Evolutionary conservation across 1,140 invertebrate species (phyloP).

Genomic region (Eriosoma lanigerum): DNA sequence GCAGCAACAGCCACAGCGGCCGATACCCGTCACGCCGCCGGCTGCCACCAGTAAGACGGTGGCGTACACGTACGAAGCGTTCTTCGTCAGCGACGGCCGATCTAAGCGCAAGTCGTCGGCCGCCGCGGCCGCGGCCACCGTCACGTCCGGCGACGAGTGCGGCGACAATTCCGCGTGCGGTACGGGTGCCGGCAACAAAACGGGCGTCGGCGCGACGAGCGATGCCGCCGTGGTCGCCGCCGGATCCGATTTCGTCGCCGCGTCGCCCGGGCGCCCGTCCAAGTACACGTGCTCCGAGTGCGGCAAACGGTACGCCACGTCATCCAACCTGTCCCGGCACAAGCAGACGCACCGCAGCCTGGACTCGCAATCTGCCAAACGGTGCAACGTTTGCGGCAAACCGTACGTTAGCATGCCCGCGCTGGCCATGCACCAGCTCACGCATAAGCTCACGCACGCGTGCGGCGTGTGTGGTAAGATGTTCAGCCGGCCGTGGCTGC

Average conservation of each 20-base stretch:
- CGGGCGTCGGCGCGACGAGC: not conserved
- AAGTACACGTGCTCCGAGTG: slow-evolving; percentile 92
- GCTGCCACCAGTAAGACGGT: slow-evolving; percentile 72
- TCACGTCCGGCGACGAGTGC: slow-evolving; percentile 14
- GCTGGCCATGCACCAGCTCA: slow-evolving; percentile 94
- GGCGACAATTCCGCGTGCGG: too few species aligned
- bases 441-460: slow-evolving; percentile 85
- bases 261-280: slow-evolving; percentile 69
- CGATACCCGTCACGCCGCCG: not conserved
- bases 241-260: not conserved
- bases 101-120: slow-evolving; percentile 65
- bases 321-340: slow-evolving; percentile 92
- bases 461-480: slow-evolving; percentile 91
- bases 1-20: not conserved
- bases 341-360: slow-evolving; percentile 95
- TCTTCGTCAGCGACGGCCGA: slow-evolving; percentile 90
- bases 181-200: not conserved
- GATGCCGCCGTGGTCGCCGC: not conserved
- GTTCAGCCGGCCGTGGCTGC: slow-evolving; percentile 89
- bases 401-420: slow-evolving; percentile 98
- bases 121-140: slow-evolving; percentile 40
- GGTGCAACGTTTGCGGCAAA: slow-evolving; percentile 92
- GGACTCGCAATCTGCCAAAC: slow-evolving; percentile 89
- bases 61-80: slow-evolving; percentile 69
- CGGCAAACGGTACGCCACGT: slow-evolving; percentile 95